phyloP scores from a whole-genome alignment of 2,113 vertebrate species.

The Thinocorus orbignyianus region DNA sequence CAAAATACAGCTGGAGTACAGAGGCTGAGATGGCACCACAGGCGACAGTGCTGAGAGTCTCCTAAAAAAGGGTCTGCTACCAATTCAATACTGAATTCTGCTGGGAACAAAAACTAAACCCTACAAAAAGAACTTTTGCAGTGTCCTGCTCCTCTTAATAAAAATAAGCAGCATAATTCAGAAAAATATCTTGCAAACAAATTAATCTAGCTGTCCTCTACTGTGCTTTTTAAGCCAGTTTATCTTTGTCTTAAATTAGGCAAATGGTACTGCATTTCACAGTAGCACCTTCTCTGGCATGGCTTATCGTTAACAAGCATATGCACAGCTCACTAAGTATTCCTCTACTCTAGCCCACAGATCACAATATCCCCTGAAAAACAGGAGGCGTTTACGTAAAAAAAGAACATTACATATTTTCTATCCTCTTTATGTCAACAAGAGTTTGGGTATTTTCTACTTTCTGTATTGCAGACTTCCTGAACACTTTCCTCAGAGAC shows the following conservation, averaged over 20 bases:
- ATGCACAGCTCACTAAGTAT: neutral
- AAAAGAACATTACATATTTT: neutral
- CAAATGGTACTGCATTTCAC: neutral
- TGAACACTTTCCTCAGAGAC: neutral
- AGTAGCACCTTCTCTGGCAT: neutral
- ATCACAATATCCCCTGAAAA: neutral
- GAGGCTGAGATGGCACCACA: neutral
- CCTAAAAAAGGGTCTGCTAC: neutral
- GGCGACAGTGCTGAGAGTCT: rapidly evolving
- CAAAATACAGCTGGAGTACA: neutral
- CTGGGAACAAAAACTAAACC: neutral
- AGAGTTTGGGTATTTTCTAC: neutral
- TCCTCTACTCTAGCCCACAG: neutral
- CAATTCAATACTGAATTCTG: neutral
- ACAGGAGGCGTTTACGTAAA: neutral
- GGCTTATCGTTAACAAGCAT: neutral
- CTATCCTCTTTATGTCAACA: neutral
- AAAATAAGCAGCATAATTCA: neutral
- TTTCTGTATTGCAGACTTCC: neutral
- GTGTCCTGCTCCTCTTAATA: neutral
- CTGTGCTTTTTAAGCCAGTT: neutral
- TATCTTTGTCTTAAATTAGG: neutral
- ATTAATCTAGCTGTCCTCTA: neutral
- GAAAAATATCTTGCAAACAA: neutral
- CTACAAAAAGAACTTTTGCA: neutral